Conservation (phyloP, 2,113 vertebrate genomes). For the Setophaga petechia region DNA sequence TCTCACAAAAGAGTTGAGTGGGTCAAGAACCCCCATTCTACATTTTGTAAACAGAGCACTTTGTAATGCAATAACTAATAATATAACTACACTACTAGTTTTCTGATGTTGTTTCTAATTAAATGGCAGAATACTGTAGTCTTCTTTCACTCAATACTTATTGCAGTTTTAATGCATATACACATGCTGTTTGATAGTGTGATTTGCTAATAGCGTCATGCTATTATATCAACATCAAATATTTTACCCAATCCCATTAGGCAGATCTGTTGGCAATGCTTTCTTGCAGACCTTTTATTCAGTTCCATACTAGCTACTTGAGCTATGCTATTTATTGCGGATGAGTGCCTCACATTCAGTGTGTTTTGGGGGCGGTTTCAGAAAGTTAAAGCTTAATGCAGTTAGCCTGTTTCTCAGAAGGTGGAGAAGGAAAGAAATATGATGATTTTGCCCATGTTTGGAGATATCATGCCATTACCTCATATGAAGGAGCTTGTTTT, state of each 20-base stretch:
- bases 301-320: neutral
- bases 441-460: neutral
- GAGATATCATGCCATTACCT: neutral
- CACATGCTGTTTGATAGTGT: neutral
- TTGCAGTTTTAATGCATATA: neutral
- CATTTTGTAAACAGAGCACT: neutral
- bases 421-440: neutral
- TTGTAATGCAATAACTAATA: neutral
- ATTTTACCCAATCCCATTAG: neutral
- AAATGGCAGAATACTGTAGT: neutral
- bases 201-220: neutral
- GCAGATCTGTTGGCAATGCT: neutral
- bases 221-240: neutral
- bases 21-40: neutral
- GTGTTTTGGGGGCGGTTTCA: neutral
- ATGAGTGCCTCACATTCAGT: neutral
- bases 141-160: neutral
- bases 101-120: neutral
- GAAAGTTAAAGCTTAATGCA: neutral
- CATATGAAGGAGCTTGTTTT: neutral
- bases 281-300: slow-evolving; percentile 6
- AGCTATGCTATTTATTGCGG: neutral
- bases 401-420: neutral
- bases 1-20: neutral
- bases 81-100: neutral